Evolutionary conservation across 2,113 vertebrate species (phyloP), one percentile per base, ranked within the genome.

Genomic region (Sula dactylatra): DNA sequence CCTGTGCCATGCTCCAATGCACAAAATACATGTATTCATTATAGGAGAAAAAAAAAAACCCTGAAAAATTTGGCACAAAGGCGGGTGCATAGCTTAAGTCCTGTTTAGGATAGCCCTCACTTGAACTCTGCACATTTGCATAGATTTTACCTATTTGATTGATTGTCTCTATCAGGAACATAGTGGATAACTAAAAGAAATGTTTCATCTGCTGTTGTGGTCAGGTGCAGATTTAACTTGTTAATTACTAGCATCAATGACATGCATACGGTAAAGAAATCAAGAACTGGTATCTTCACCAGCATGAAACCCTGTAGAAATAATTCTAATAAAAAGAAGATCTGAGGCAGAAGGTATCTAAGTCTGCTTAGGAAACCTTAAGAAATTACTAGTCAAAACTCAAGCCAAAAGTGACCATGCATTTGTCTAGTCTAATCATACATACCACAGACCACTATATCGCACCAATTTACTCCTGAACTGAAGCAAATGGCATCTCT

Each of bases 21-120:
- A 97, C 97, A 97, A 97, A 97, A 97, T 97, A 97, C 97, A 97
- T 98, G 97, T 96, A 98, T 98, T 98, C 97, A 97, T 97, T 88
- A 96, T 82, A 71, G 86, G 73, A 87, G 74, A 79, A 95, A 76
- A 89, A 83, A 89, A 77, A 95, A 96, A 95, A 14, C 32, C 72
- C 88, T 94, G 87, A 49, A 97, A 97, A 97, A 94, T 92, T 93
- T 88, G 93, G 95, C 93, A 97, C 96, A 97, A 97, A 97, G 90
- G 95, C 90, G 38, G 47, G 79, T 40, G 96, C 96, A 95, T 69
- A 93, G 95, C 84, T 97, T 95, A 97, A 95, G 66, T 77, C 64
- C 81, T 61, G 69, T 49, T 86, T 38, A 81, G 86, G 85, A 45
- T 65, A 97, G 94, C 97, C 96, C 91, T 91, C 93, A 78, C 79